These are phyloP conservation scores for Perizoma affinitatum DNA, from an alignment of 2,888 invertebrate species.

Conservation along the genomic window DNA sequence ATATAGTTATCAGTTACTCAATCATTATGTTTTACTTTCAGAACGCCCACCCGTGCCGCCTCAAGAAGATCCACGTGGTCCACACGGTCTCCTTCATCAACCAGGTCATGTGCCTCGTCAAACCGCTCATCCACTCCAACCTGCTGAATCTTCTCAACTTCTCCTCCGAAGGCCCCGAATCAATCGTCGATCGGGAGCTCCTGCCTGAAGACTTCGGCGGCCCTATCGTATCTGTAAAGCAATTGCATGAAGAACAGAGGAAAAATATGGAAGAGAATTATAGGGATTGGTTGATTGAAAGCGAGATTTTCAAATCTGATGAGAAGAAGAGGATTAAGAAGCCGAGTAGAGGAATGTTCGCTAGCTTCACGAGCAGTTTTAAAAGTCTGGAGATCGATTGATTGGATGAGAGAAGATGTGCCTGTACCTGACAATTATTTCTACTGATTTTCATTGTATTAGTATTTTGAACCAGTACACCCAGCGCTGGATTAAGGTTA, in stretches of 20 bases:
- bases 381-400: slow-evolving; percentile 79
- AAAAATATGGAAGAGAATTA: slow-evolving; percentile 84
- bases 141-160: slow-evolving; percentile 85
- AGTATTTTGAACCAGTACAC: too few relatives aligned
- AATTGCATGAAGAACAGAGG: slow-evolving; percentile 83
- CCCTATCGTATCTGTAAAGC: slow-evolving; percentile 76
- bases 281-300: slow-evolving; percentile 85
- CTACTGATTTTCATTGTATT: too few relatives aligned
- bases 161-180: slow-evolving; percentile 77
- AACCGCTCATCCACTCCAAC: slow-evolving; percentile 86
- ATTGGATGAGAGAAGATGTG: slow-evolving; percentile 33
- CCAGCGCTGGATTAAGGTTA: too few relatives aligned
- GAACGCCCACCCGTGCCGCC: slow-evolving; percentile 87
- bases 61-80: slow-evolving; percentile 87
- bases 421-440: slow-evolving; percentile 17
- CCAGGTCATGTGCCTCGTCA: slow-evolving; percentile 87
- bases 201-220: slow-evolving; percentile 86
- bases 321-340: slow-evolving; percentile 78
- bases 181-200: slow-evolving; percentile 72
- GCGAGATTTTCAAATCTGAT: slow-evolving; percentile 81
- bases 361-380: slow-evolving; percentile 77
- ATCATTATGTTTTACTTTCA: slow-evolving; percentile 46
- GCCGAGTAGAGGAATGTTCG: slow-evolving; percentile 78
- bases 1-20: too few relatives aligned
- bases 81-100: slow-evolving; percentile 88